Evolutionary conservation across 2,797 vertebrate genomes (phyloP).

Genomic region (Chloroceryle inda): DNA sequence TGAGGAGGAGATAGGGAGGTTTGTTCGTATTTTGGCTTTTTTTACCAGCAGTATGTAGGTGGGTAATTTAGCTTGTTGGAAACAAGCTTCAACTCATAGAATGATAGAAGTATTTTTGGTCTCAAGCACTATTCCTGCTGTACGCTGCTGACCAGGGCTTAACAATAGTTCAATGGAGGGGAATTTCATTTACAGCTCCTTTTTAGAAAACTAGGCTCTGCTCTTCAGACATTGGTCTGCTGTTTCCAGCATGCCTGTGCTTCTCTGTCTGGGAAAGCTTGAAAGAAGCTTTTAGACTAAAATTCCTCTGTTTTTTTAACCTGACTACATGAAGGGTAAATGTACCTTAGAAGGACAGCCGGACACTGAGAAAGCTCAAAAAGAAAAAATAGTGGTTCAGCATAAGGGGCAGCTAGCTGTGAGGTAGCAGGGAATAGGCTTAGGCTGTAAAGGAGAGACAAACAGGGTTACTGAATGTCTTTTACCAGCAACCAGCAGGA

Average conservation of each 20-base stretch:
- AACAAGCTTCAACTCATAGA: not conserved
- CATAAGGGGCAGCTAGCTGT: not conserved
- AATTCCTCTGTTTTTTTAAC: not conserved
- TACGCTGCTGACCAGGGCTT: not conserved
- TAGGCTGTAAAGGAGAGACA: not conserved
- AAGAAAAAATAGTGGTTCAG: not conserved
- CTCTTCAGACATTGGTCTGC: not conserved
- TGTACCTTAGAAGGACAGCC: not conserved
- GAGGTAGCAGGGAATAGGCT: not conserved
- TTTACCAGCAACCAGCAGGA: not conserved
- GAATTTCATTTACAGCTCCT: not conserved
- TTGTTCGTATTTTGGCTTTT: not conserved
- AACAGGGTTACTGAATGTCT: not conserved
- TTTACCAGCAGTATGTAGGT: not conserved
- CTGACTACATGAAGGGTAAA: not conserved
- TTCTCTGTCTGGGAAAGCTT: not conserved
- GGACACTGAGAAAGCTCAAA: not conserved
- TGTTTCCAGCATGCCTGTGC: not conserved
- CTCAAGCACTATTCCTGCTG: not conserved
- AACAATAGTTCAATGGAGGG: not conserved
- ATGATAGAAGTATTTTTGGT: not conserved
- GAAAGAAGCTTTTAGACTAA: not conserved
- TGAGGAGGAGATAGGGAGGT: not conserved
- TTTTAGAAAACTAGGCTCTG: not conserved
- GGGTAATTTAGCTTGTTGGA: not conserved